A percentile compares a stretch with the other conserved stretches of the same genome.
phyloP scores from a whole-genome alignment of 2,888 invertebrate genomes.

The Acleris laterana region DNA sequence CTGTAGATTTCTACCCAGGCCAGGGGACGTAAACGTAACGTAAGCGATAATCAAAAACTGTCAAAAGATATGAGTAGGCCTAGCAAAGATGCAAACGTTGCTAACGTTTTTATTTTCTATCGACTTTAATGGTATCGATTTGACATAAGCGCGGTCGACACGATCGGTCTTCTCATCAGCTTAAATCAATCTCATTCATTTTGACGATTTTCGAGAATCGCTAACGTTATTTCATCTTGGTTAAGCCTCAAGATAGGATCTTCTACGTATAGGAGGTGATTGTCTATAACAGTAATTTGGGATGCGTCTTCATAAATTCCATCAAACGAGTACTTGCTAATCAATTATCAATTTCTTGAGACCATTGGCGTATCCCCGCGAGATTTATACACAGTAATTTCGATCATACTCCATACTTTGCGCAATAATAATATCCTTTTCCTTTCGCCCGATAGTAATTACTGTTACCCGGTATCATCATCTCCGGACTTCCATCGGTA shows the following conservation, averaged over 20 bases:
- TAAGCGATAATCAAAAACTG: slow-evolving; percentile 5
- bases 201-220: no score
- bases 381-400: slow-evolving; percentile 30
- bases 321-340: not conserved
- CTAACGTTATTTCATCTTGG: no score
- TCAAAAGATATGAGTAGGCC: not conserved
- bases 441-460: slow-evolving; percentile 46
- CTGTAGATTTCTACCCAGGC: no score
- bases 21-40: not conserved
- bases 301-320: not conserved
- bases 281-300: no score
- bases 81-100: no score
- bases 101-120: no score
- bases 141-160: no score
- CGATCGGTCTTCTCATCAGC: no score
- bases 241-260: no score
- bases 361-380: slow-evolving; percentile 1
- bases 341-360: not conserved
- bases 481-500: slow-evolving; percentile 54
- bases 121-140: no score
- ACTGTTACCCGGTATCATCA: slow-evolving; percentile 38
- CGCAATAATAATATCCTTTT: slow-evolving; percentile 39
- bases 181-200: no score
- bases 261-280: no score
- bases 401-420: slow-evolving; percentile 34